phyloP scores from a whole-genome alignment of 1,140 invertebrate species.

The Temnothorax curvispinosus region DNA sequence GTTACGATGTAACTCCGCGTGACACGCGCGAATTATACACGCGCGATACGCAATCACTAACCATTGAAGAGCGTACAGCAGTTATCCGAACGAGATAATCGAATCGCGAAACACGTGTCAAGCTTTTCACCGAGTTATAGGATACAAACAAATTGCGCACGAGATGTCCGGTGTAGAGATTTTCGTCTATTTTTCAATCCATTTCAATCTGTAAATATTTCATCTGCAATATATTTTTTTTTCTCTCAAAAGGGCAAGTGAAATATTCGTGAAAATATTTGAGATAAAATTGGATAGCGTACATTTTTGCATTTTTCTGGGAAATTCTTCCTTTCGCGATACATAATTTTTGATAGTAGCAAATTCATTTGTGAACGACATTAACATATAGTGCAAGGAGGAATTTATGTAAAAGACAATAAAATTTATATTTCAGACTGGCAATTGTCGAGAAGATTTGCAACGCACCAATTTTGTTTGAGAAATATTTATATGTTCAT shows the following conservation, averaged over 20 bases:
- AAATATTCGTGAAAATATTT: constrained; percentile 33
- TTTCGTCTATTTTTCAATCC: constrained; percentile 12
- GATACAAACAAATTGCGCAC: background rate
- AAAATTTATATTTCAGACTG: background rate
- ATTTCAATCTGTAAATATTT: constrained; percentile 1
- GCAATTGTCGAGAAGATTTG: background rate
- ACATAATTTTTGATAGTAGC: background rate
- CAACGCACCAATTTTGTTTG: background rate
- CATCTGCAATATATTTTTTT: background rate
- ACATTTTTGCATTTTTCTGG: background rate
- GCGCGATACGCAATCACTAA: constrained; percentile 43
- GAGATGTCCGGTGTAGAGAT: background rate
- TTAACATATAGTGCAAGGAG: background rate
- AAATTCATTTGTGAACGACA: background rate
- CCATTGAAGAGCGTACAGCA: constrained; percentile 14
- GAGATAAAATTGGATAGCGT: background rate
- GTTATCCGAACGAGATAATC: constrained; percentile 45
- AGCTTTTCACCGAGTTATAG: constrained; percentile 17
- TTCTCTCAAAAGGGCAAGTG: background rate
- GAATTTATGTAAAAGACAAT: background rate
- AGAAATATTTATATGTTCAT: background rate
- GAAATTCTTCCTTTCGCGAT: background rate
- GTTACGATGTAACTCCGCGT: constrained; percentile 15
- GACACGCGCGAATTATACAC: constrained; percentile 46
- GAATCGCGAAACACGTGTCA: constrained; percentile 23